These are phyloP conservation scores for Romanogobio albipinnatus DNA, from an alignment of 2,113 vertebrate genomes.

Conservation along the genomic window DNA sequence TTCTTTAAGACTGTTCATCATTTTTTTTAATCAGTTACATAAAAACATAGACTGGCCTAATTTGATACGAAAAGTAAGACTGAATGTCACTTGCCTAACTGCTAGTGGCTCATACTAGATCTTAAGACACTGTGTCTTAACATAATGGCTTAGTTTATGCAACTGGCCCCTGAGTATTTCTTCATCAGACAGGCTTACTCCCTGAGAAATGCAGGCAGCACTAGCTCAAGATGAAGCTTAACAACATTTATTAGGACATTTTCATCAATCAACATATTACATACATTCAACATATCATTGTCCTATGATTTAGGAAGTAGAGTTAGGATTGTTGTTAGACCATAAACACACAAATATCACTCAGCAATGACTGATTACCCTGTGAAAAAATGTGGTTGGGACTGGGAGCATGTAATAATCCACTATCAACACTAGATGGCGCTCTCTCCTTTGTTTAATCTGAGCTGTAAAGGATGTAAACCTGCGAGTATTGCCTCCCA, in stretches of 20 bases:
- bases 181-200: neutral
- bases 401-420: neutral
- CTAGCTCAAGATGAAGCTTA: neutral
- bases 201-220: neutral
- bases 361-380: neutral
- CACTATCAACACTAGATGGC: conserved; percentile 66
- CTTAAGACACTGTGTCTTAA: too few species aligned
- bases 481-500: conserved; percentile 22
- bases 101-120: too few species aligned
- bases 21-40: too few species aligned
- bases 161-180: neutral
- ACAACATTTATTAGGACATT: neutral
- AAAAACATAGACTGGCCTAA: too few species aligned
- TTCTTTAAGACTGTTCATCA: too few species aligned
- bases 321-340: neutral
- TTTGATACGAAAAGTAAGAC: too few species aligned
- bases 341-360: neutral
- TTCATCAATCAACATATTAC: neutral
- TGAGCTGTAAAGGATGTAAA: conserved; percentile 21
- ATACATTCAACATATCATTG: neutral
- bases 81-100: too few species aligned
- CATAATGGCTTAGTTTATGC: too few species aligned
- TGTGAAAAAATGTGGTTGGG: neutral
- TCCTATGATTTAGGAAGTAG: neutral
- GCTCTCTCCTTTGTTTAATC: conserved; percentile 38